A percentile compares a stretch with the other conserved stretches of the same genome.
phyloP scores from a whole-genome alignment of 2,888 invertebrate species.

The Kuschelorhynchus macadamiae region DNA sequence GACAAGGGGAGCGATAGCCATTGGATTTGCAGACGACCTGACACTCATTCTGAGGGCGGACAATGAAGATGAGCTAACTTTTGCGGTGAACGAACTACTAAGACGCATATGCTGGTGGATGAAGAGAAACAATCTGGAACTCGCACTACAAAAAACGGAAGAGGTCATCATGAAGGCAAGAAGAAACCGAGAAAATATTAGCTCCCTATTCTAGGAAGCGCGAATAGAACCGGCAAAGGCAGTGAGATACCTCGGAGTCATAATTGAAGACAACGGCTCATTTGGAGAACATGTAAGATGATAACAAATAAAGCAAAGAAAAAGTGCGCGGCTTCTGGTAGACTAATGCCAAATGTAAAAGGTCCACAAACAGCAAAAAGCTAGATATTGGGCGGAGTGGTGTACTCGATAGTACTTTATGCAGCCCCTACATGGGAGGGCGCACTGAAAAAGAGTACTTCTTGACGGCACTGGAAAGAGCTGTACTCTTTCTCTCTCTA shows the following conservation, averaged over 20 bases:
- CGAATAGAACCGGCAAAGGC: neutral
- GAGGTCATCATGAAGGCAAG: slow-evolving; percentile 31
- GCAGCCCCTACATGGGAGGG: too few relatives aligned
- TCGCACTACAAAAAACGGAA: slow-evolving; percentile 38
- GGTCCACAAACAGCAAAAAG: too few relatives aligned
- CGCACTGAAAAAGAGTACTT: too few relatives aligned
- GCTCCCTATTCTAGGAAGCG: neutral
- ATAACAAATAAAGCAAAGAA: neutral
- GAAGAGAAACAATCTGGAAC: slow-evolving; percentile 6
- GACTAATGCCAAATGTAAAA: too few relatives aligned
- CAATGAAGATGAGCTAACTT: neutral
- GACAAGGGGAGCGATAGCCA: neutral
- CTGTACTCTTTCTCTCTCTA: too few relatives aligned
- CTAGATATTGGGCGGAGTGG: too few relatives aligned
- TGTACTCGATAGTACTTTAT: too few relatives aligned
- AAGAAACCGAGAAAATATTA: slow-evolving; percentile 2
- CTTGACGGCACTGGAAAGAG: too few relatives aligned
- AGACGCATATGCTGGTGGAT: slow-evolving; percentile 18
- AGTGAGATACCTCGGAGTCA: neutral
- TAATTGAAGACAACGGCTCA: neutral
- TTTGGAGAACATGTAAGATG: neutral
- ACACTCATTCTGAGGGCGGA: slow-evolving; percentile 11
- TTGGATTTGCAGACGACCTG: slow-evolving; percentile 40
- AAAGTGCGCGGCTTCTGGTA: neutral
- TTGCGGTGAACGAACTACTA: slow-evolving; percentile 17